phyloP scores from a whole-genome alignment of 2,888 invertebrate species.

The Chouioia cunea region DNA sequence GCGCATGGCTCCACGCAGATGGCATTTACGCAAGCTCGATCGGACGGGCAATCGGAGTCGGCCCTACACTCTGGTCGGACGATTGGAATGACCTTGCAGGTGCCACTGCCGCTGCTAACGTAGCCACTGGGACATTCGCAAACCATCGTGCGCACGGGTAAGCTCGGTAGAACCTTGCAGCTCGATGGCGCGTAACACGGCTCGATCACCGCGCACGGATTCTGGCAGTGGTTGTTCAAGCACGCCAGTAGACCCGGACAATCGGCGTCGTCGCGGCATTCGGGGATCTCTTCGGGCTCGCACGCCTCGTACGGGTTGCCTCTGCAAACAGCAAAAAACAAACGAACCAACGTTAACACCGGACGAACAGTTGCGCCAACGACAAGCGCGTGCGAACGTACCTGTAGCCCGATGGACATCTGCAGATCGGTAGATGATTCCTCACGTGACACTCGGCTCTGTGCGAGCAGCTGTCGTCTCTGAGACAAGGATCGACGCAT shows the following conservation, averaged over 20 bases:
- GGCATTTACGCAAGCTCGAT: slow-evolving; percentile 84
- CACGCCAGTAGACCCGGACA: slow-evolving; percentile 86
- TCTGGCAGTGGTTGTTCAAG: slow-evolving; percentile 83
- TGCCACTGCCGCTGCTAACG: slow-evolving; percentile 84
- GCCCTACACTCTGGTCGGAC: slow-evolving; percentile 77
- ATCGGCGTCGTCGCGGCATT: slow-evolving; percentile 86
- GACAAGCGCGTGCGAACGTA: not conserved
- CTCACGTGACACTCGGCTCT: slow-evolving; percentile 84
- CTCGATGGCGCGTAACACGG: slow-evolving; percentile 86
- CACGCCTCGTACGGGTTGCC: slow-evolving; percentile 89
- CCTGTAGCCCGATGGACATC: slow-evolving; percentile 79
- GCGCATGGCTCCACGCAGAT: slow-evolving; percentile 88
- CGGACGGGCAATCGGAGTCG: slow-evolving; percentile 83
- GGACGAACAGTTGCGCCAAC: not conserved
- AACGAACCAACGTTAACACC: not conserved
- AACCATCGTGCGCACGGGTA: slow-evolving; percentile 89
- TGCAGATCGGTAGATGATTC: slow-evolving; percentile 87
- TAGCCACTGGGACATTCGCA: slow-evolving; percentile 92
- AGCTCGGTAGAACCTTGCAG: slow-evolving; percentile 84
- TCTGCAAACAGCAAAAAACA: slow-evolving; percentile 53
- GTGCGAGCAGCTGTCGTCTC: slow-evolving; percentile 81
- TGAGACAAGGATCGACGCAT: slow-evolving; percentile 87
- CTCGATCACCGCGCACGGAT: slow-evolving; percentile 83
- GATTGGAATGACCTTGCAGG: slow-evolving; percentile 81
- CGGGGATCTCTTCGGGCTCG: slow-evolving; percentile 77